Evolutionary conservation across 2,797 vertebrate genomes (phyloP).

Genomic region (Lagocephalus sceleratus): DNA sequence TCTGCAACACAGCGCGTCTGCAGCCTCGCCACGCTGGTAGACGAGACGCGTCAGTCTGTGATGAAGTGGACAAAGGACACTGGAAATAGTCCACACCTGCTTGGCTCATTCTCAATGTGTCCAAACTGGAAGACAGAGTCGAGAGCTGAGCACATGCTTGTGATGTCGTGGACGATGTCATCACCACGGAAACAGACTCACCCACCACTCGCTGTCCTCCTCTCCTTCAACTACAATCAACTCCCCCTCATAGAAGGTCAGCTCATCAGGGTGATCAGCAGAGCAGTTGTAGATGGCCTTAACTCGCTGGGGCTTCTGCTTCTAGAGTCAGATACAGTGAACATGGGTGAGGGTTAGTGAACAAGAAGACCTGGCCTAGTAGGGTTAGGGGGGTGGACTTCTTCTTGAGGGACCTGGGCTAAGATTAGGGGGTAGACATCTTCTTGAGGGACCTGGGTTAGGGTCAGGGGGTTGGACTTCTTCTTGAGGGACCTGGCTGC

Average conservation of each 20-base stretch:
- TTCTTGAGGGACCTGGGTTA: no score
- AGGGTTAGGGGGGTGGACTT: no score
- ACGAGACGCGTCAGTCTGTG: conserved; percentile 77
- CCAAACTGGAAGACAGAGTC: conserved; percentile 78
- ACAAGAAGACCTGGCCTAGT: no score
- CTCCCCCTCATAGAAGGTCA: conserved; percentile 91
- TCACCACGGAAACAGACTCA: conserved; percentile 70
- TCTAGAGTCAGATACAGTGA: no score
- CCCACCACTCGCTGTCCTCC: conserved; percentile 97
- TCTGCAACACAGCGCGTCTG: no score
- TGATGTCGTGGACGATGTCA: neutral
- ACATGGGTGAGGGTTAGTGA: no score
- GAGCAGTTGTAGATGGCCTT: conserved; percentile 91
- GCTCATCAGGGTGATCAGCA: conserved; percentile 91
- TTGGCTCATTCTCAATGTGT: conserved; percentile 87
- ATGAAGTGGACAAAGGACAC: conserved; percentile 96
- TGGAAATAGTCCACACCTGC: conserved; percentile 86
- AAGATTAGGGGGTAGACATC: no score
- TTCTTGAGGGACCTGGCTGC: no score
- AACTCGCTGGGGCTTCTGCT: conserved; percentile 84
- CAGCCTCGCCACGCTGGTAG: neutral
- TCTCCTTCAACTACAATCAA: conserved; percentile 92
- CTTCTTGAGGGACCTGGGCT: no score
- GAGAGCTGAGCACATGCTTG: neutral
- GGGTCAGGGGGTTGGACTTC: no score